Percentiles rank a stretch among this genome's conserved stretches.
These are phyloP conservation scores for Zele albiditarsus DNA, from an alignment of 2,888 invertebrate genomes.

Conservation along the genomic window DNA sequence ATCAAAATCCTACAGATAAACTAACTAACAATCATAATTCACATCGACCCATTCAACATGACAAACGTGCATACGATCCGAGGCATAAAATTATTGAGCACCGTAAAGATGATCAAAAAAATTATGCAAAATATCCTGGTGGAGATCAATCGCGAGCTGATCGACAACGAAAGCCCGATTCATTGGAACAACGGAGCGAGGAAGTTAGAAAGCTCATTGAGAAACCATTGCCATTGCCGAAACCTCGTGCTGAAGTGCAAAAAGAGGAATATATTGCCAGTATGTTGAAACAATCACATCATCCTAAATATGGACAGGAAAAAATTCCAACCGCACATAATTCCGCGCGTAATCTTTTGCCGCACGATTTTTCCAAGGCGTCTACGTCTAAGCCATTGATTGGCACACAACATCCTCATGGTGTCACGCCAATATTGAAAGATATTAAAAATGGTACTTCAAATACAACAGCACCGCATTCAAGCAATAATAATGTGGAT, in stretches of 20 bases:
- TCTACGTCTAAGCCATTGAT: conserved; percentile 19
- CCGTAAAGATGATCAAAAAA: conserved; percentile 60
- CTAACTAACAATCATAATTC: conserved; percentile 59
- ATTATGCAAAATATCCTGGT: conserved; percentile 59
- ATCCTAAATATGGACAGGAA: conserved; percentile 50
- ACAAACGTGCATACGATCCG: conserved; percentile 62
- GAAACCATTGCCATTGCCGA: conserved; percentile 62
- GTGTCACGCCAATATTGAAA: conserved; percentile 57
- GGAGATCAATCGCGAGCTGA: conserved; percentile 52
- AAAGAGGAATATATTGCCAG: conserved; percentile 62
- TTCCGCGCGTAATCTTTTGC: conserved; percentile 16
- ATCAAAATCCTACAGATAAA: conserved; percentile 56
- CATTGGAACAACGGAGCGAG: conserved; percentile 64
- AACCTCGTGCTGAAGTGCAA: conserved; percentile 60
- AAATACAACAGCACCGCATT: conserved; percentile 13
- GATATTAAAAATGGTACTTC: conserved; percentile 61
- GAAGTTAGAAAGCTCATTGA: conserved; percentile 68
- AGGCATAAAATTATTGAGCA: conserved; percentile 57
- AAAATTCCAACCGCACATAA: conserved; percentile 21
- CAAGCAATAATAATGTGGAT: conserved; percentile 49
- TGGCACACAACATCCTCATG: conserved; percentile 47
- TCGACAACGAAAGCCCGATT: conserved; percentile 59
- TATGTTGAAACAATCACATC: conserved; percentile 64
- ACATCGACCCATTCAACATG: conserved; percentile 48
- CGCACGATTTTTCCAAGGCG: conserved; percentile 36